A percentile compares a stretch with the other conserved stretches of the same genome.
phyloP scores from a whole-genome alignment of 2,888 invertebrate genomes.

The Abrostola triplasia region DNA sequence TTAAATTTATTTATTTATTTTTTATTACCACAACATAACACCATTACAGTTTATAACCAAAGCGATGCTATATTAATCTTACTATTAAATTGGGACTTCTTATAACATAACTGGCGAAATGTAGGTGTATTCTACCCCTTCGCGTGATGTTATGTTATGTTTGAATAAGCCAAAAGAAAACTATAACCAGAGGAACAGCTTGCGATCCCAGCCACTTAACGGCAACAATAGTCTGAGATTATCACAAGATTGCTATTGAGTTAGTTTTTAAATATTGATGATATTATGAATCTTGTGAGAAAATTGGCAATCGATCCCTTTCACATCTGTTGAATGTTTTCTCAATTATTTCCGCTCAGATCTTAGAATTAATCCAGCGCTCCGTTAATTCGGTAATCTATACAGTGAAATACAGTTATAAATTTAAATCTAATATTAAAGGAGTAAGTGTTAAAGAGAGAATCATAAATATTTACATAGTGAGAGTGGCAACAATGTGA shows the following conservation, averaged over 20 bases:
- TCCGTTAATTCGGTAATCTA: neutral
- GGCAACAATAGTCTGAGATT: neutral
- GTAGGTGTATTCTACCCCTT: no score
- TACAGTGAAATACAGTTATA: neutral
- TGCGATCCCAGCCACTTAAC: no score
- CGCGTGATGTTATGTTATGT: no score
- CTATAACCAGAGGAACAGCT: no score
- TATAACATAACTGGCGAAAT: no score
- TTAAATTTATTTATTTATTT: no score
- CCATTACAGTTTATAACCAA: no score
- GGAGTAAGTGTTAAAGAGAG: neutral
- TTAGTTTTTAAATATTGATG: conserved; percentile 1
- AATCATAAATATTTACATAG: neutral
- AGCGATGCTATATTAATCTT: no score
- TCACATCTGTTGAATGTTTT: neutral
- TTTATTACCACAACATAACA: no score
- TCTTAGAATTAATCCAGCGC: neutral
- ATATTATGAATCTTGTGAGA: neutral
- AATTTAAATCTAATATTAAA: neutral
- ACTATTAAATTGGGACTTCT: no score
- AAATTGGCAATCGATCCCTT: neutral
- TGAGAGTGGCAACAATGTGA: conserved; percentile 1
- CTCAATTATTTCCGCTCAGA: neutral
- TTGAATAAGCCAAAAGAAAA: no score
- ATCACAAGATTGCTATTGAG: neutral